phyloP scores from a whole-genome alignment of 2,113 vertebrate species.

The Andinoacara biseriatus region DNA sequence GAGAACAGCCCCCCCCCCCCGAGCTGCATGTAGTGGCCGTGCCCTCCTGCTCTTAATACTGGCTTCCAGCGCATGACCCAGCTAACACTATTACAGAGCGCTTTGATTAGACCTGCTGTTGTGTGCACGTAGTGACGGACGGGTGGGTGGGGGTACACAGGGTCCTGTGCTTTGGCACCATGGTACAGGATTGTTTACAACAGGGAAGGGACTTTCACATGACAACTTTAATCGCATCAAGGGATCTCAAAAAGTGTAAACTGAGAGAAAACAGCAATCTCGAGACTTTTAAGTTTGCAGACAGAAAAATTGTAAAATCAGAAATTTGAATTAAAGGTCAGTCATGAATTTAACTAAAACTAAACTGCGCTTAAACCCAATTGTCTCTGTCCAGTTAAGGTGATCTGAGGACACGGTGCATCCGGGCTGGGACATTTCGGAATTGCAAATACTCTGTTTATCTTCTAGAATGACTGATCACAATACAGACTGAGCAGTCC shows the following conservation, averaged over 20 bases:
- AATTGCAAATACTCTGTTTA: slow-evolving; percentile 4
- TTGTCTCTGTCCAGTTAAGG: background rate
- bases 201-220: slow-evolving; percentile 54
- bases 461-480: background rate
- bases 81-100: slow-evolving; percentile 75
- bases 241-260: background rate
- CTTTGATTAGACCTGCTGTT: slow-evolving; percentile 76
- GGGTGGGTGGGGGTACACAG: background rate
- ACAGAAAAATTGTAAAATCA: background rate
- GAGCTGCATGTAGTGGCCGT: slow-evolving; percentile 70
- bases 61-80: slow-evolving; percentile 78
- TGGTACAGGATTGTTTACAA: slow-evolving; percentile 29
- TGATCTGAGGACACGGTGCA: background rate
- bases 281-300: background rate
- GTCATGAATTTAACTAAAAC: background rate
- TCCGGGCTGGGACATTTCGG: background rate
- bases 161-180: slow-evolving; percentile 36
- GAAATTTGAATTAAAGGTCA: background rate
- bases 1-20: slow-evolving; percentile 16
- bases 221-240: slow-evolving; percentile 49
- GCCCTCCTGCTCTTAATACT: slow-evolving; percentile 76
- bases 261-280: background rate
- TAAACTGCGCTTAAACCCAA: background rate
- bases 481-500: background rate
- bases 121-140: slow-evolving; percentile 36